A percentile compares a stretch with the other conserved stretches of the same genome.
Evolutionary conservation across 2,797 vertebrate genomes (phyloP).

Genomic region (Chromis chromis): DNA sequence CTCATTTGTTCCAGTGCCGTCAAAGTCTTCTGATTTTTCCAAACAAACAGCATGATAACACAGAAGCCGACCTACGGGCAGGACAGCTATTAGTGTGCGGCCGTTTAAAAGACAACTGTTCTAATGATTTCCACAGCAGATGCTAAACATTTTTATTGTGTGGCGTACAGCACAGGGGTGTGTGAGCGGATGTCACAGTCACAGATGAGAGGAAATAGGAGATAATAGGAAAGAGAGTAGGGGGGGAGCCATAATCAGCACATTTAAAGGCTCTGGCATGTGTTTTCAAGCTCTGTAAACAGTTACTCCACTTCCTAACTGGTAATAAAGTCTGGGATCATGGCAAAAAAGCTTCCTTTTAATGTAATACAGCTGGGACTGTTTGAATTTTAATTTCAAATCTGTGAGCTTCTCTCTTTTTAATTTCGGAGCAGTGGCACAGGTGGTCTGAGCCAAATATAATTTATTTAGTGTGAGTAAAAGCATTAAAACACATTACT

Average conservation of each 20-base stretch:
- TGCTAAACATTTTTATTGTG: constrained; percentile 46
- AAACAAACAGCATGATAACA: constrained; percentile 26
- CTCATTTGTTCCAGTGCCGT: constrained; percentile 38
- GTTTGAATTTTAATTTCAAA: constrained; percentile 61
- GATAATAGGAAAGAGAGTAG: constrained; percentile 37
- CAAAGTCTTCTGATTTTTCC: constrained; percentile 13
- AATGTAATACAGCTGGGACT: constrained; percentile 60
- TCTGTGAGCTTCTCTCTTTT: constrained; percentile 59
- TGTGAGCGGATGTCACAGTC: constrained; percentile 17
- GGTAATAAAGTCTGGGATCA: constrained; percentile 55
- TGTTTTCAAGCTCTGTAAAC: constrained; percentile 64
- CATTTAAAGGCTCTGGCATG: constrained; percentile 47
- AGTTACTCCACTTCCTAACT: constrained; percentile 55
- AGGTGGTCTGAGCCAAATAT: constrained; percentile 55
- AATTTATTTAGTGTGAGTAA: constrained; percentile 40
- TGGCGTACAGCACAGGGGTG: constrained; percentile 1
- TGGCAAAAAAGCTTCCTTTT: constrained; percentile 43
- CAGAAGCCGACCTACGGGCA: constrained; percentile 21
- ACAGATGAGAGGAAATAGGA: constrained; percentile 33
- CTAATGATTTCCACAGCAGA: constrained; percentile 54
- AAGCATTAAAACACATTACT: constrained; percentile 42
- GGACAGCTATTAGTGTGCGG: constrained; percentile 33
- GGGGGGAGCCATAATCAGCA: constrained; percentile 25
- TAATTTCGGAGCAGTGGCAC: constrained; percentile 57
- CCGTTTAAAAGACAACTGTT: constrained; percentile 35